Base-by-base conservation (phyloP, 2,797 vertebrate genomes). In the Miichthys miiuy region DNA sequence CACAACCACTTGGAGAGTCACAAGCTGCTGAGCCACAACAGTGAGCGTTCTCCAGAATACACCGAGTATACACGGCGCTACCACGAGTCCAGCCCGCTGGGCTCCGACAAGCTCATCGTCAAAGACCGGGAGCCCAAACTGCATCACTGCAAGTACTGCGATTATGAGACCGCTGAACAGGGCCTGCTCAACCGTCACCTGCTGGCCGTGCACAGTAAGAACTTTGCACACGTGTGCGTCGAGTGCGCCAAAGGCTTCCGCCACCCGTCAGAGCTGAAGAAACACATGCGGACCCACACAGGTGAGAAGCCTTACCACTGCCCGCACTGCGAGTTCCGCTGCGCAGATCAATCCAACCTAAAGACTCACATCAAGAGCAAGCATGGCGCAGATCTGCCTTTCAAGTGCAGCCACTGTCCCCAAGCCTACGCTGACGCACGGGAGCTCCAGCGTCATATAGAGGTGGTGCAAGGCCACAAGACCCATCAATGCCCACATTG, bases 341-440 rank as follows among this genome's bases (percentile, higher is more conserved):
- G 98, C 3, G 97, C 98, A 41, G 98, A 99, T 91, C 98, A 98
- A 44, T 99, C 98, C 74, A 99, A 99, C 92, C 92, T 99, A 92
- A 99, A 99, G 96, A 99, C 97, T 46, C 98, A 99, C 14, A 96
- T 99, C 89, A 99, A 98, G 94, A 98, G 97, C 89, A 98, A 99
- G 93, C 98, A 99, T 73, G 98, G 97, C 14, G 97, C 97, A 64
- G 98, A 99, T 86, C 96, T 97, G 85, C 96, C 97, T 7, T 94
- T 97, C 84, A 98, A 97, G 88, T 99, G 98, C 76, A 97, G 97
- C 72, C 97, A 97, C 88, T 99, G 98, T 92, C 96, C 97, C 81
- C 97, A 97, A 93, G 97, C 97, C 70, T 99, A 99, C 79, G 94
- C 92, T 89, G 91, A 97, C 88, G 88, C 98, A 94, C 92, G 97